Evolutionary conservation across 2,797 vertebrate species (phyloP).

Genomic region (Avahi laniger): DNA sequence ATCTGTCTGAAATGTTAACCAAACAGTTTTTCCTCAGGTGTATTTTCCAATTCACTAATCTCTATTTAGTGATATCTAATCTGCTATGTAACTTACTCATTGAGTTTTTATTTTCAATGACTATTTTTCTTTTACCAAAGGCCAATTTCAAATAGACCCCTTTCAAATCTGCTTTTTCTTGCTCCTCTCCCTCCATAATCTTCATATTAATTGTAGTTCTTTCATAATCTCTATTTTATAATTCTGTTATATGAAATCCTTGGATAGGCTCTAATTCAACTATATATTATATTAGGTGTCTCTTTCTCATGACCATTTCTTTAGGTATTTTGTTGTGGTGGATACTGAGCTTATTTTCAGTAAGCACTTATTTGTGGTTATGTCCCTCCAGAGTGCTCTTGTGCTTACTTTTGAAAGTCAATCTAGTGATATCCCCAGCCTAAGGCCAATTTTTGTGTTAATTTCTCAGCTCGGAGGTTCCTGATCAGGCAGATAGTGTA

Average conservation of each 20-base stretch:
- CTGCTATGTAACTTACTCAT: background rate
- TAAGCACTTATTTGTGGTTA: conserved; percentile 10
- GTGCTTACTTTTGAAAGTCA: background rate
- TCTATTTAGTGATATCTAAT: background rate
- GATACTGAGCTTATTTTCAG: background rate
- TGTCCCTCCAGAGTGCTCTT: background rate
- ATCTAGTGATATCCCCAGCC: background rate
- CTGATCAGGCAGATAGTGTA: background rate
- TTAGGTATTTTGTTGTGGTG: background rate
- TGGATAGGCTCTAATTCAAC: background rate
- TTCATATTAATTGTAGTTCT: conserved; percentile 9
- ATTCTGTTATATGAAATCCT: conserved; percentile 25
- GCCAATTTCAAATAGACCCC: background rate
- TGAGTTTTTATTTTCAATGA: background rate
- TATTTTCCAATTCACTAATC: conserved; percentile 21
- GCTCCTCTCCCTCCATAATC: background rate
- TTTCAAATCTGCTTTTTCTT: background rate
- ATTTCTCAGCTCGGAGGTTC: background rate
- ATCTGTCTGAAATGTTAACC: background rate
- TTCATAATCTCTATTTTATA: background rate
- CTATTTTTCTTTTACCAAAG: conserved; percentile 5
- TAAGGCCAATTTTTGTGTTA: conserved; percentile 8
- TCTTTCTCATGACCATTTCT: background rate
- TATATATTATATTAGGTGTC: background rate
- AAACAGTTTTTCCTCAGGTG: background rate